A percentile compares a stretch with the other conserved stretches of the same genome.
Conservation (phyloP, 1,140 invertebrate genomes). For the Campodea augens region DNA sequence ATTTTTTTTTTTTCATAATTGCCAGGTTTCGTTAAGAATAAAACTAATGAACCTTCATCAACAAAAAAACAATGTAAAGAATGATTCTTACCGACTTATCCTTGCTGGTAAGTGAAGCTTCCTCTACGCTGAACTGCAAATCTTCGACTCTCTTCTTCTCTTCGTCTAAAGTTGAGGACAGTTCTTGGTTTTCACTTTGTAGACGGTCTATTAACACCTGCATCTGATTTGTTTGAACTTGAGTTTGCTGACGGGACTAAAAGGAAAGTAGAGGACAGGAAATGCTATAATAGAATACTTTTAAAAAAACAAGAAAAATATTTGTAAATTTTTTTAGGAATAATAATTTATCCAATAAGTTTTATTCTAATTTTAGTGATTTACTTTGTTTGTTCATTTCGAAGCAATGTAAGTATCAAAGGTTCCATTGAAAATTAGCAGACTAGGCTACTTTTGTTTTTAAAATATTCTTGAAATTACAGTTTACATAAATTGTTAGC, state of each 20-base stretch:
- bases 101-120: slow-evolving; percentile 57
- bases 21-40: too few species aligned
- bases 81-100: slow-evolving; percentile 48
- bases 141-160: slow-evolving; percentile 78
- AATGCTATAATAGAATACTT: slow-evolving; percentile 1
- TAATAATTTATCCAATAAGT: slow-evolving; percentile 8
- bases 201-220: slow-evolving; percentile 28
- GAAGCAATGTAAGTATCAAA: neutral
- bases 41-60: too few species aligned
- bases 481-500: too few species aligned
- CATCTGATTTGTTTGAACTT: slow-evolving; percentile 24
- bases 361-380: slow-evolving; percentile 7
- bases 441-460: neutral
- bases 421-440: neutral
- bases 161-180: slow-evolving; percentile 54
- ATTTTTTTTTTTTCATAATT: too few species aligned
- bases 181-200: slow-evolving; percentile 40
- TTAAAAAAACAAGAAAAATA: slow-evolving; percentile 10
- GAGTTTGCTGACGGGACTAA: slow-evolving; percentile 33
- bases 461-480: too few species aligned
- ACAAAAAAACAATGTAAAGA: neutral
- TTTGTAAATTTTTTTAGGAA: slow-evolving; percentile 8
- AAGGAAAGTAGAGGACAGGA: slow-evolving; percentile 9
- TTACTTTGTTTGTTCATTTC: slow-evolving; percentile 17
- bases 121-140: slow-evolving; percentile 75